A percentile compares a stretch with the other conserved stretches of the same genome.
Evolutionary conservation across 1,140 invertebrate genomes (phyloP).

Genomic region (Drosophila lacertosa): DNA sequence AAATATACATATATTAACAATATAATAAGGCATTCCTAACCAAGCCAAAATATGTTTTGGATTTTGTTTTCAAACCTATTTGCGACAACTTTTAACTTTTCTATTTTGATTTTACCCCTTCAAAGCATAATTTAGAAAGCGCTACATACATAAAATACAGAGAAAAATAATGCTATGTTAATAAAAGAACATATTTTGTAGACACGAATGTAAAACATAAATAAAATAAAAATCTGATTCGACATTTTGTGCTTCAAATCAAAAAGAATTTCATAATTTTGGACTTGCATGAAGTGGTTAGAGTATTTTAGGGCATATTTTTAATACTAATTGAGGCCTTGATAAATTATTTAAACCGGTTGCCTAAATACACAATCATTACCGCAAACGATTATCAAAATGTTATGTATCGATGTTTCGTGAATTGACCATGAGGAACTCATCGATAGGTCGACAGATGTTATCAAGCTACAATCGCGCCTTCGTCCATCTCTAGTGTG

Average conservation of each 20-base stretch:
- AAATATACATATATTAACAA: constrained; percentile 47
- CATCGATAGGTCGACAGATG: constrained; percentile 5
- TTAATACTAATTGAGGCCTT: neutral
- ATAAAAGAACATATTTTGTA: constrained; percentile 41
- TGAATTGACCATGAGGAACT: neutral
- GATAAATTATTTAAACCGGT: neutral
- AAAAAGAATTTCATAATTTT: too few species aligned
- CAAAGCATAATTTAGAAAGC: constrained; percentile 33
- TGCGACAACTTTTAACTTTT: constrained; percentile 9
- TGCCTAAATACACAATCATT: neutral
- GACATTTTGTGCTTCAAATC: constrained; percentile 16
- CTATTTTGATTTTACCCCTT: constrained; percentile 25
- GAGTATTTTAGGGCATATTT: too few species aligned
- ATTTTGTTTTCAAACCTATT: constrained; percentile 29
- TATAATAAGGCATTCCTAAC: constrained; percentile 72
- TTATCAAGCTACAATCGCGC: neutral
- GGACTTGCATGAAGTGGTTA: too few species aligned
- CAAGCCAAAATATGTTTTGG: constrained; percentile 38
- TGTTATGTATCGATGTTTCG: neutral
- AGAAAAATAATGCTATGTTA: constrained; percentile 43
- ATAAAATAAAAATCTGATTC: constrained; percentile 33
- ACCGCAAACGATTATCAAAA: neutral
- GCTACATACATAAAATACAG: constrained; percentile 27
- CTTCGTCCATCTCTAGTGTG: constrained; percentile 18
- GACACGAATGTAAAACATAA: constrained; percentile 33